Conservation (phyloP, 2,888 invertebrate genomes). For the Biston betularia region DNA sequence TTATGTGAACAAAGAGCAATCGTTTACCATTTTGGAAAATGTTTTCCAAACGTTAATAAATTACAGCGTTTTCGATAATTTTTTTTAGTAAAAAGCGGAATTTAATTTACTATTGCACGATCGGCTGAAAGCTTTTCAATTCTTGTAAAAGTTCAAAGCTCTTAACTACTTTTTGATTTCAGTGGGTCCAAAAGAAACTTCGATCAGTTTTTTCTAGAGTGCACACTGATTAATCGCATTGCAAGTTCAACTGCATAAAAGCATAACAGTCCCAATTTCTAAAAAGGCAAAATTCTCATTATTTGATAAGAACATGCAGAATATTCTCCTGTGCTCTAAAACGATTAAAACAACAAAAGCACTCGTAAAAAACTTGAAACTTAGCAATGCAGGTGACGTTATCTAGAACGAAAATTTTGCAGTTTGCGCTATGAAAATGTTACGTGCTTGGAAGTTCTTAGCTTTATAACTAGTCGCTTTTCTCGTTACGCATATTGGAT, state of each 20-base stretch:
- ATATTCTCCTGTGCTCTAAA: constrained; percentile 24
- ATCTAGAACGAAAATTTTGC: constrained; percentile 61
- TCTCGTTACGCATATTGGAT: constrained; percentile 54
- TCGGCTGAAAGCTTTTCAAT: too few relatives aligned
- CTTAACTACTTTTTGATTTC: too few relatives aligned
- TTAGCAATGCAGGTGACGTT: constrained; percentile 57
- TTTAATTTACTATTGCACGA: too few relatives aligned
- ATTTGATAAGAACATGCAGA: constrained; percentile 31
- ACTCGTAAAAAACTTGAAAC: constrained; percentile 43
- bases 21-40: too few relatives aligned
- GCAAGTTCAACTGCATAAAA: background rate
- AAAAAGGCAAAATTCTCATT: constrained; percentile 25
- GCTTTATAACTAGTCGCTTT: constrained; percentile 60
- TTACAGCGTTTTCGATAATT: too few relatives aligned
- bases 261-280: constrained; percentile 1
- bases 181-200: too few relatives aligned
- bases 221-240: background rate
- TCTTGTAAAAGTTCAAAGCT: too few relatives aligned
- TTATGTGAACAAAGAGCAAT: too few relatives aligned
- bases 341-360: constrained; percentile 37
- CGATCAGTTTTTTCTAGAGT: background rate
- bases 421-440: constrained; percentile 59
- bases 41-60: too few relatives aligned
- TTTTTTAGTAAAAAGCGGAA: too few relatives aligned
- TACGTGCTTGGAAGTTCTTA: constrained; percentile 62